Evolutionary conservation across 2,888 invertebrate genomes (phyloP), one percentile per base, ranked within the genome.

Genomic region (Mactromeris polynyma): DNA sequence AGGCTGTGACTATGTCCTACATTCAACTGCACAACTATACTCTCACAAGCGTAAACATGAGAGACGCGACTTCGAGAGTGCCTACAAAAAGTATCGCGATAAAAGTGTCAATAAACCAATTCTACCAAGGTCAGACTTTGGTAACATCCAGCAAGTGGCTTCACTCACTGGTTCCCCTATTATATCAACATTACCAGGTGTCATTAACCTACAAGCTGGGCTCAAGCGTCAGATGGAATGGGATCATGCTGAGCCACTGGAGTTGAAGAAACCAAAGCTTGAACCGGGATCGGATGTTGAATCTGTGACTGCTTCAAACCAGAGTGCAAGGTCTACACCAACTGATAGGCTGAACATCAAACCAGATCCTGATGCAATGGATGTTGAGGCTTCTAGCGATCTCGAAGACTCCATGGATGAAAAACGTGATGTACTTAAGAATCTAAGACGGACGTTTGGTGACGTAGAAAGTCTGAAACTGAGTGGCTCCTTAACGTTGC

Each of bases 1-100:
- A 96, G 96, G 96, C 77, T 99, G 99, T 97, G 98, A 98, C 96
- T 99, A 99, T 96, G 99, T 99, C 3, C 97, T 99, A 91, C 99
- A 99, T 96, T 99, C 99, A 54, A 99, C 99, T 96, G 99, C 99
- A 83, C 99, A 99, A 97, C 98, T 99, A 93, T 98, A 99, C 97
- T 99, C 99, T 17, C 99, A 99, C 97, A 99, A 99, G 97, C 98
- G 99, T 86, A 99, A 99, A 96, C 99, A 99, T 97, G 99, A 99
- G 97, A 98, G 99, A 9, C 93, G 95, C 14, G 96, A 96, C 89
- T 96, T 96, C 51, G 99, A 99, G 96, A 97, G 98, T 96, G 98
- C 98, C 9, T 98, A 98, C 97, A 97, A 98, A 96, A 98, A 98
- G 96, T 98, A 98, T 97, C 98, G 98, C 96, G 96, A 98, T 91